Evolutionary conservation across 2,113 vertebrate species (phyloP).

Genomic region (Ictalurus furcatus): DNA sequence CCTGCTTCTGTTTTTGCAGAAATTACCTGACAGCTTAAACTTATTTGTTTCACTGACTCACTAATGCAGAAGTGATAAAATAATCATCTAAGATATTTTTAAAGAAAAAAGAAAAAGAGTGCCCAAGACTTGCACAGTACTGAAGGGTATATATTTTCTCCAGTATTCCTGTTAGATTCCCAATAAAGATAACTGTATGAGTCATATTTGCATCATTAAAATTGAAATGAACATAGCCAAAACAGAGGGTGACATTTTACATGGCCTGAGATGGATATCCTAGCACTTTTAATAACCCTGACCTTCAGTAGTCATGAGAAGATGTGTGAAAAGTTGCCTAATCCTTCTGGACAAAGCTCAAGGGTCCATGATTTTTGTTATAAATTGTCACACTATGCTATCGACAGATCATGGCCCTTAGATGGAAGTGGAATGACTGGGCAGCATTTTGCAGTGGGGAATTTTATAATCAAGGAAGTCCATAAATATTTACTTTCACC

Average conservation of each 20-base stretch:
- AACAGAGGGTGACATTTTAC: neutral
- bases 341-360: constrained; percentile 43
- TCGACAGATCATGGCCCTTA: constrained; percentile 30
- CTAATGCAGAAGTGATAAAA: neutral
- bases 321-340: constrained; percentile 45
- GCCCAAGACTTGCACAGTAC: neutral
- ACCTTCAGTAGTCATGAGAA: constrained; percentile 47
- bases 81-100: neutral
- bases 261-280: constrained; percentile 16
- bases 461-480: neutral
- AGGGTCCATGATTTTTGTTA: constrained; percentile 47
- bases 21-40: neutral
- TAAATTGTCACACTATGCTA: constrained; percentile 45
- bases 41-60: neutral
- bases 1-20: neutral
- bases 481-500: neutral
- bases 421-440: constrained; percentile 20
- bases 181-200: neutral
- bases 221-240: neutral
- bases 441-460: neutral
- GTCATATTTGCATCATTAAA: neutral
- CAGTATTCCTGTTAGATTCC: neutral
- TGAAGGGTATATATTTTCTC: neutral
- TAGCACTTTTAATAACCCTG: constrained; percentile 38
- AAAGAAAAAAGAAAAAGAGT: too few relatives aligned